Base-by-base conservation (phyloP, 1,140 invertebrate genomes). In the Bombus cullumanus region DNA sequence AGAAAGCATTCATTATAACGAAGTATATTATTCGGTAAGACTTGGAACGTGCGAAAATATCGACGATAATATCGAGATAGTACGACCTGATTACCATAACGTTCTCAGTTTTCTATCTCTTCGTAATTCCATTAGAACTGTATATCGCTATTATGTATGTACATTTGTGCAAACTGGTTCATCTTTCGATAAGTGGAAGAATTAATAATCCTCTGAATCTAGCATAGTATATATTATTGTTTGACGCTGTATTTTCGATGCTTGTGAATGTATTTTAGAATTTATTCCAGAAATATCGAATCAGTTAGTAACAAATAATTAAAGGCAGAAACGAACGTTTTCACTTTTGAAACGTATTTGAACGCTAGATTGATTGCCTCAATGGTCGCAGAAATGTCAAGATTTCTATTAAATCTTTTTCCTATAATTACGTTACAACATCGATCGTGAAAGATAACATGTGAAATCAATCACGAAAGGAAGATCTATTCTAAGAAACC, bases 381-480 rank as follows among this genome's bases (percentile, higher is more conserved):
- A 2, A 39, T 13, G 28, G 5, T 71, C 25, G 68, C 3, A 39
- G 9, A 71, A 39, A 39, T 71, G 68, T 71, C 68, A 71, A 28
- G 34, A 71, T 37, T 71, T 71, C 25, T 37, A 71, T 68, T 68
- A 68, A 68, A 37, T 68, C 66, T 22, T 68, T 68, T 71, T 71
- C 12, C 68, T 39, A 28, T 39, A 28, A 71, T 71, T 71, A 71
- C 37, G 25, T 37, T 39, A 5, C 25, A 25, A 39, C 68, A 15
- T 71, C 37, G 68, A 39, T 71, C 68, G 34, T 39, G 25, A 71
- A 71, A 71, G 37, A 71, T 28, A 69, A 69, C n/a, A 39, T 4
- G 37, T 39, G 37, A 37, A 71, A 71, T 71, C 68, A 28, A 39
- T 71, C 68, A 39, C 68, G 25, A 39, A 71, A 28, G 68, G 18